Base-by-base conservation (phyloP, 1,140 invertebrate genomes). In the Harlomillsia oculata region DNA sequence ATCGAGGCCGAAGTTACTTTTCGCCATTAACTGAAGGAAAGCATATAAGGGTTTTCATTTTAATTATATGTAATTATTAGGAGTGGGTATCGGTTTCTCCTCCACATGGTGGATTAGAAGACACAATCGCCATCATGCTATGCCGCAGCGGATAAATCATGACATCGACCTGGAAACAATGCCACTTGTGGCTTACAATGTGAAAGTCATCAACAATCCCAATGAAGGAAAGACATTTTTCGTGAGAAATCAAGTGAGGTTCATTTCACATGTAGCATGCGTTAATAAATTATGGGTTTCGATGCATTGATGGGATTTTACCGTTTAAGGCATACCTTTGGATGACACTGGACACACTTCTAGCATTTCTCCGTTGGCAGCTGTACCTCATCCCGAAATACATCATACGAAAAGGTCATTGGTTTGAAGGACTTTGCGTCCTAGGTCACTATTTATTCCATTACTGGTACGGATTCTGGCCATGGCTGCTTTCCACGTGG, bases 71-170 rank as follows among this genome's bases (percentile, higher is more conserved):
- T n/a, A n/a, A n/a, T n/a, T n/a, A 21, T 8, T n/a, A 53, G 51
- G 36, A 8, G 23, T 55, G 9, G 20, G 53, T 16, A 4, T 29
- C 5, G 53, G 53, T 11, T 11, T 49, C 5, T 30, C 25, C 5
- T 9, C n/a, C 9, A 28, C 25, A 23, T 55, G 53, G 40, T 55
- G 53, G 53, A 25, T 4, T 16, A 46, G 23, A 5, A 21, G 14
- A 11, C 53, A 55, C 32, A 55, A 55, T 36, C 8, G 43, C 5
- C 53, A 55, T 55, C 53, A 55, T 32, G 53, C 53, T 9, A 52
- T 30, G 20, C 53, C 53, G n/a, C 53, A 55, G 23, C 8, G 53
- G 16, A 9, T 52, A 5, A 5, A 48, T 4, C 44, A 21, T 18
- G 53, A 55, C 43, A 23, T 30, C 9, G 53, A 55, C 29, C n/a